Base-by-base conservation (phyloP, 2,797 vertebrate genomes). In the Lagorchestes hirsutus region DNA sequence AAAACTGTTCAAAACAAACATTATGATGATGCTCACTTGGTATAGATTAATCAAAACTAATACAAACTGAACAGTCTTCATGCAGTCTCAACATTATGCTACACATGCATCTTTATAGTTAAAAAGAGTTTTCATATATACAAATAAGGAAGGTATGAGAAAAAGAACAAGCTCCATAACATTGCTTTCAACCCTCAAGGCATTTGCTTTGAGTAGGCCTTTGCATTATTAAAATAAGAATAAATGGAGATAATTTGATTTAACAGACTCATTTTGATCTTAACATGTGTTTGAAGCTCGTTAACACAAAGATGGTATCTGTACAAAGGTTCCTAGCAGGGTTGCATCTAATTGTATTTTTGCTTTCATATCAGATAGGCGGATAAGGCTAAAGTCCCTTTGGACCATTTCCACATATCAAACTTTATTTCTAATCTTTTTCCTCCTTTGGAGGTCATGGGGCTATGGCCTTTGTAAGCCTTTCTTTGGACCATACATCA, bases 361-460 rank as follows among this genome's bases (percentile, higher is more conserved):
- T 96, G 97, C 95, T 93, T 97, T 96, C 96, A 96, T 95, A 98
- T 96, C 93, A 98, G 96, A 98, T 74, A 96, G 74, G 74, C 74
- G 50, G 95, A 97, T 94, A 96, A 97, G 95, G 62, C 96, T 0
- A 0, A 57, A 93, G 96, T 97, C 97, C 95, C 94, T 97, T 31
- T 97, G 97, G 97, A 91, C 94, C 94, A 95, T 96, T 97, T 94
- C 93, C 93, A 98, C 90, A 95, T 92, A 97, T 57, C 94, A 93
- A 97, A 97, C 91, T 87, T 9, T 55, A 92, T 94, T 95, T 6
- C 93, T 97, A 97, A 97, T 96, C 92, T 94, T 97, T 62, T 97
- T 92, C 90, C 90, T 97, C 97, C 97, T 94, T 92, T 95, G 93
- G 95, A 87, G 93, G 95, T 97, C 95, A 96, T 31, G 34, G 0